These are phyloP conservation scores for Grus americana DNA, from an alignment of 2,113 vertebrate species.

Conservation along the genomic window DNA sequence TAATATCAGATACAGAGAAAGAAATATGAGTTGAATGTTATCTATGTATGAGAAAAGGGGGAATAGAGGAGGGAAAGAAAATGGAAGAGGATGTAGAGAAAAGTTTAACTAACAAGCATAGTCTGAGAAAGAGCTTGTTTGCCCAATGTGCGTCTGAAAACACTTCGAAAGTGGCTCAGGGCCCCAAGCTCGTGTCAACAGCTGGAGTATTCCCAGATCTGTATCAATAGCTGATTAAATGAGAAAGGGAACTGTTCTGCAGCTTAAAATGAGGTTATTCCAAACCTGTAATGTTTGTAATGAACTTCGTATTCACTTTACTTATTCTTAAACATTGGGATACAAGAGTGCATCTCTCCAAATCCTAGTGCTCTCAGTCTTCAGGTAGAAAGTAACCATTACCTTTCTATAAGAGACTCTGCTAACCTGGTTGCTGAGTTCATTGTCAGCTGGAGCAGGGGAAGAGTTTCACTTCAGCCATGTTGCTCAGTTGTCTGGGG, in stretches of 20 bases:
- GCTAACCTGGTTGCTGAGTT: background rate
- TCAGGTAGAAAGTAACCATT: background rate
- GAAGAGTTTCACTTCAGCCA: background rate
- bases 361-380: background rate
- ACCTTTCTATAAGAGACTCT: background rate
- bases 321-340: background rate
- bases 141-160: background rate
- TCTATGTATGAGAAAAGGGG: background rate
- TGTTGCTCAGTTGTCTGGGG: background rate
- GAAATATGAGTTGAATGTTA: background rate
- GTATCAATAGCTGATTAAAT: background rate
- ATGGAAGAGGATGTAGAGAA: background rate
- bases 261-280: background rate
- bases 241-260: background rate
- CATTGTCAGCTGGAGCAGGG: background rate
- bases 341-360: background rate
- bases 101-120: background rate
- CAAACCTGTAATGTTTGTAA: background rate
- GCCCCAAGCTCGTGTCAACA: background rate
- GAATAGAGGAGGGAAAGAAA: background rate
- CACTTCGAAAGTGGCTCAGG: background rate
- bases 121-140: constrained; percentile 35
- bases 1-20: background rate
- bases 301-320: background rate
- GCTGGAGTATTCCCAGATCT: constrained; percentile 25